phyloP scores from a whole-genome alignment of 2,113 vertebrate species.

The Ammodytes dubius region DNA sequence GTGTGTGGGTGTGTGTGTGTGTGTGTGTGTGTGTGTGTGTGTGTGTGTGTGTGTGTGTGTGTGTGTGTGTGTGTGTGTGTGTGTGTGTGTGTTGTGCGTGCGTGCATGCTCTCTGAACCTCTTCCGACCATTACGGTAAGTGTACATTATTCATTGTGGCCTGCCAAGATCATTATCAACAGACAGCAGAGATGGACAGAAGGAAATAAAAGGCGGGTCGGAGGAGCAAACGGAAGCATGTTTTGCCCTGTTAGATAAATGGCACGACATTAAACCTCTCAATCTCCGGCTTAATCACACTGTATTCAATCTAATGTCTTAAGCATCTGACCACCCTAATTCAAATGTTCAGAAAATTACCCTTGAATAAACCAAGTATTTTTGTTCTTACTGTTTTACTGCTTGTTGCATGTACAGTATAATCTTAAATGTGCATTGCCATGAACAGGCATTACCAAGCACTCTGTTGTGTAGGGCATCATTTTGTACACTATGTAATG shows the following conservation, averaged over 20 bases:
- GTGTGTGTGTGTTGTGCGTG: neutral
- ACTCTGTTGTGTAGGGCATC: neutral
- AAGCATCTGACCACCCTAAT: neutral
- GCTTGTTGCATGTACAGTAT: neutral
- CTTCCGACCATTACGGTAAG: constrained; percentile 69
- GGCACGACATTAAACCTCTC: constrained; percentile 32
- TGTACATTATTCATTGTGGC: constrained; percentile 74
- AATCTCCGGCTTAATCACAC: constrained; percentile 7
- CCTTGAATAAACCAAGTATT: neutral
- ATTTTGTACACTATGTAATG: neutral
- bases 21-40: neutral
- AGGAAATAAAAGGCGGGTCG: constrained; percentile 51
- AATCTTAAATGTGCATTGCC: neutral
- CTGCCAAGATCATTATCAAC: constrained; percentile 73
- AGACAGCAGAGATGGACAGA: constrained; percentile 48
- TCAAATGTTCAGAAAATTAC: neutral
- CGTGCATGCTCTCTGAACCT: constrained; percentile 46
- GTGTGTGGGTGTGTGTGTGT: neutral
- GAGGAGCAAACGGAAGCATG: constrained; percentile 41
- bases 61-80: constrained; percentile 16
- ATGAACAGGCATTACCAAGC: neutral
- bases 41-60: neutral
- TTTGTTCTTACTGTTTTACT: neutral
- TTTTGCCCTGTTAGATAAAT: constrained; percentile 37
- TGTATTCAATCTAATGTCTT: neutral